Conservation (phyloP, 2,797 vertebrate genomes). For the Anguilla marmorata region DNA sequence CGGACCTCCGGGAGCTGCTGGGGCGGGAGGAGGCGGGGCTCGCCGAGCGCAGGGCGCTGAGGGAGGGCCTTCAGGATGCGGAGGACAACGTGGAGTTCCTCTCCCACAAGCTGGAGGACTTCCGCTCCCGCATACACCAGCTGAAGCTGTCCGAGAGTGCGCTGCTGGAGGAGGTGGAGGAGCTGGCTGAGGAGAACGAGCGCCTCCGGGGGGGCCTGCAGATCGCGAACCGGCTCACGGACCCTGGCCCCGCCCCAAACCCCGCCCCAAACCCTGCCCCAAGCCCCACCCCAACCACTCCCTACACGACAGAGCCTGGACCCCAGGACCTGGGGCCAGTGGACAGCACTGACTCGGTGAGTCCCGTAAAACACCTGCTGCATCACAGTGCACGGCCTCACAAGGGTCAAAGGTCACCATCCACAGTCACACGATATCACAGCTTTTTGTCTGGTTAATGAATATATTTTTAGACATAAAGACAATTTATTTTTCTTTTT, state of each 20-base stretch:
- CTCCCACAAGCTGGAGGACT: conserved; percentile 69
- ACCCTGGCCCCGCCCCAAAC: conserved; percentile 15
- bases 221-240: conserved; percentile 14
- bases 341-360: conserved; percentile 12
- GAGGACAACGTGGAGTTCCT: conserved; percentile 67
- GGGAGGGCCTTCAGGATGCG: conserved; percentile 64
- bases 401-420: neutral
- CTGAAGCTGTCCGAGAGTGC: conserved; percentile 69
- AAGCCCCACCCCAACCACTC: conserved; percentile 4
- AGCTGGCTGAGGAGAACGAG: conserved; percentile 68
- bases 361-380: neutral
- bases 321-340: neutral
- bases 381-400: neutral
- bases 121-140: conserved; percentile 57
- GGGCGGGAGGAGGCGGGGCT: conserved; percentile 63
- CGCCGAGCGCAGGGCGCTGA: conserved; percentile 59
- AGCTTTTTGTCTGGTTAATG: neutral
- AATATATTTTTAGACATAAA: neutral
- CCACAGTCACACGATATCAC: neutral
- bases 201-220: conserved; percentile 56
- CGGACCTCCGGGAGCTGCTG: conserved; percentile 68
- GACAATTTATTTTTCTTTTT: neutral
- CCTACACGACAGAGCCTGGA: neutral
- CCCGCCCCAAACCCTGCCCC: conserved; percentile 12
- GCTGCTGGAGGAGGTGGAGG: conserved; percentile 65